Base-by-base conservation (phyloP, 2,113 vertebrate species). In the Suncus etruscus region DNA sequence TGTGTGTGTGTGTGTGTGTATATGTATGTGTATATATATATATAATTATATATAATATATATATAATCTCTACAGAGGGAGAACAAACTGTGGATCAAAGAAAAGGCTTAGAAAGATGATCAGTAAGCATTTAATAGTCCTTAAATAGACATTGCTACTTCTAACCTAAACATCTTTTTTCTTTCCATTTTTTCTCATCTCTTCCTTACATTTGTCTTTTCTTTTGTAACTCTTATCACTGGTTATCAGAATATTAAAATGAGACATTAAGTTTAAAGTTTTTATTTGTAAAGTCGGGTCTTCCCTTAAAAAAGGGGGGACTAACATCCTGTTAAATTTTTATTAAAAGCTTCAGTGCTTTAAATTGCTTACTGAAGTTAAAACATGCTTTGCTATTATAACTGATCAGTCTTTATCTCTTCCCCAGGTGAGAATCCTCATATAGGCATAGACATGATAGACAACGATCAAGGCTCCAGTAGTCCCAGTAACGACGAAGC, bases 401-500 rank as follows among this genome's bases (percentile, higher is more conserved):
- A 72, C 68, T 93, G 48, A 95, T 48, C 58, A n/a, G 47, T 66
- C 75, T 69, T 65, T 66, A 0, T 85, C 66, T 91, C 9, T 14
- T 11, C 61, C 92, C 2, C 96, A 99, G 99, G 99, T 76, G 99
- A 99, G 91, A 99, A 99, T 96, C 98, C 99, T 25, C 99, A 99
- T 89, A 98, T 99, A 72, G 98, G 99, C 93, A 99, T 99, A 9
- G 99, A 99, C 92, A 99, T 99, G 98, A 99, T 99, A 92, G 99
- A 99, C 90, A 97, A 98, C 0, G 99, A 99, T 20, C 99, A 99
- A 22, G 99, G 99, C 81, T 99, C 99, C 29, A 99, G 99, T 97
- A 99, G 99, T 95, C 99, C 99, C 58, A 99, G 99, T 96, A 99
- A 99, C 0, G 99, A 99, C 0, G 99, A 99, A 96, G 99, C 99